Evolutionary conservation across 1,140 invertebrate genomes (phyloP), one percentile per base, ranked within the genome.

Genomic region (Formica selysi): DNA sequence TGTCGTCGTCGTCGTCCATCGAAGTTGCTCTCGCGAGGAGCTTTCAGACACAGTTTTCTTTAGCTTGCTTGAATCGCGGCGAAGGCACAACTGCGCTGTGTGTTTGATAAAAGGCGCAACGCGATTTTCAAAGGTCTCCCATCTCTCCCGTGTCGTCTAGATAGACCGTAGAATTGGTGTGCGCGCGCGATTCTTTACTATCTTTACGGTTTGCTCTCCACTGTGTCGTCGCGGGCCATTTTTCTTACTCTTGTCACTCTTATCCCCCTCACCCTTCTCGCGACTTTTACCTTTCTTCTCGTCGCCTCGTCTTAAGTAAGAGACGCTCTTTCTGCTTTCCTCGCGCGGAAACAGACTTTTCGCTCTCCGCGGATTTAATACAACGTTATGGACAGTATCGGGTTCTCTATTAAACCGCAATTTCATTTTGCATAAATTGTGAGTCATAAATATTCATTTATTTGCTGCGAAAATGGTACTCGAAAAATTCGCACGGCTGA

Each of bases 111-210:
- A 83, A 73, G 79, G 13, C 79, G 79, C 79, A 83, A 83, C 79
- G 79, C 79, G 79, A 83, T 83, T 83, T 83, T 62, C 68, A 83
- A 83, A 83, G 79, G 68, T 83, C 79, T 83, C 79, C 73, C 79
- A 51, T 51, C 16, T 81, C 79, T 32, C 38, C 41, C 68, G 79
- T 61, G 79, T 83, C 79, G 68, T 44, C 54, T 74, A 74, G 79
- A 83, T 83, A 83, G 68, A 83, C 41, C 79, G 68, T 83, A 41
- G 68, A 74, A 83, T 83, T 83, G 79, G 79, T 83, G 79, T 36
- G 79, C 54, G 16, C 54, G 16, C 68, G 54, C 76, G 64, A 57
- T 67, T 86, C 85, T 86, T 86, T 86, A 86, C 76, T 84, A 70
- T 65, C 65, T 73, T 84, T 86, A 71, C 74, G 70, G 79, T 86